Evolutionary conservation across 1,140 invertebrate genomes (phyloP), one percentile per base, ranked within the genome.

Genomic region (Gerris buenoi): DNA sequence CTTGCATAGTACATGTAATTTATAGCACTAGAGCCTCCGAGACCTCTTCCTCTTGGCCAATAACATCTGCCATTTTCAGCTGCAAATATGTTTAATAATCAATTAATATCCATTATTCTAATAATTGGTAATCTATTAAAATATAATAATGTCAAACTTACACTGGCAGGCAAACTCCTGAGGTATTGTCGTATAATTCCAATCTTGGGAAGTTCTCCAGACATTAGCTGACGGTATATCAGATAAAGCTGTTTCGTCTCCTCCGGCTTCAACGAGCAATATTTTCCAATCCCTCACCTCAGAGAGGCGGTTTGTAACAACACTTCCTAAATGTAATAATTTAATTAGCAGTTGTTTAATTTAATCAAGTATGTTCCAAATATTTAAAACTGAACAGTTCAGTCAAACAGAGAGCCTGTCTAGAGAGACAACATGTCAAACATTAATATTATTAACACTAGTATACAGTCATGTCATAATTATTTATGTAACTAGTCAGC

Each of bases 1-100:
- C 83, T 74, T 2, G 83, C 76, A 71, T 86, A 86, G 0, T 84
- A 77, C 80, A 85, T 85, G 25, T 78, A 82, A 72, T 87, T 87
- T 22, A 87, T 76, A 2, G 78, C 77, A 25, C 81, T 84, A 18
- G 77, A 79, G 25, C 85, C 85, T 2, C 89, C 89, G 72, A 87
- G 76, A 15, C 78, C 77, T 74, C 80, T 81, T 1, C 78, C 80
- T 57, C 74, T 59, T 5, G 67, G 58, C 23, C 56, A 66, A 10
- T 22, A 18, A 29, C 65, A 66, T 2, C 26, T 18, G 0, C 65
- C 65, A 22, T 59, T 66, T 27, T 59, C 56, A 28, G 65, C 33
- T 46, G 33, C 33, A 46, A n/a, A n/a, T n/a, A n/a, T n/a, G n/a
- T n/a, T n/a, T n/a, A n/a, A n/a, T n/a, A n/a, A n/a, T n/a, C n/a